These are phyloP conservation scores for Clostera curtula DNA, from an alignment of 2,888 invertebrate species.

Conservation along the genomic window DNA sequence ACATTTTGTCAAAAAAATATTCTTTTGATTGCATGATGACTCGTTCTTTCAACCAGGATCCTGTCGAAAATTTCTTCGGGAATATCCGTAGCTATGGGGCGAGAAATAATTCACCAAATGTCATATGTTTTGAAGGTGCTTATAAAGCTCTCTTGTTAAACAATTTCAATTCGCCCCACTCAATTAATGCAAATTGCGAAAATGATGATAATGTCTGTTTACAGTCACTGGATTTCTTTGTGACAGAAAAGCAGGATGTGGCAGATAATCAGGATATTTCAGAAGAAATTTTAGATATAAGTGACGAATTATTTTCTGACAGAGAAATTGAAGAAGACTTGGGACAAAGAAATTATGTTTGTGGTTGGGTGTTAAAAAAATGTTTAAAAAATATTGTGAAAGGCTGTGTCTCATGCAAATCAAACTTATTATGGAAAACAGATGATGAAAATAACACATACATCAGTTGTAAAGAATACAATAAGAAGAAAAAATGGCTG, in stretches of 20 bases:
- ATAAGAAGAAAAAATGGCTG: not conserved
- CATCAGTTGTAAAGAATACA: not conserved
- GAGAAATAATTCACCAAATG: conserved; percentile 6
- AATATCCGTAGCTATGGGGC: conserved; percentile 9
- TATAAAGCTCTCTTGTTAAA: conserved; percentile 3
- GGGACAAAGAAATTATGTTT: conserved; percentile 6
- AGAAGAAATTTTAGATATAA: not conserved
- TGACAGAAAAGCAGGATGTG: not conserved
- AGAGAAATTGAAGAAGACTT: not conserved
- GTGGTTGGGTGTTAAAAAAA: conserved; percentile 6
- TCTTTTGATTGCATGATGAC: conserved; percentile 1
- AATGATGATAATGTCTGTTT: conserved; percentile 3
- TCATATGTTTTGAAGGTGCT: conserved; percentile 1
- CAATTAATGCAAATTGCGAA: conserved; percentile 3
- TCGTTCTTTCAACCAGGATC: conserved; percentile 8
- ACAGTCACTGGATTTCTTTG: conserved; percentile 1
- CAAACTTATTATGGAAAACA: not conserved
- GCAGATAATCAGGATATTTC: not conserved
- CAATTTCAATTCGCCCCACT: conserved; percentile 4
- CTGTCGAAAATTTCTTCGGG: conserved; percentile 13
- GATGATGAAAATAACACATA: not conserved
- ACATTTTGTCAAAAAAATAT: conserved; percentile 1
- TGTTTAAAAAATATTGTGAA: conserved; percentile 6
- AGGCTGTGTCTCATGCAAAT: not conserved
- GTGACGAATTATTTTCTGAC: not conserved